Conservation (phyloP, 2,888 invertebrate species). For the Pardosa pseudoannulata region DNA sequence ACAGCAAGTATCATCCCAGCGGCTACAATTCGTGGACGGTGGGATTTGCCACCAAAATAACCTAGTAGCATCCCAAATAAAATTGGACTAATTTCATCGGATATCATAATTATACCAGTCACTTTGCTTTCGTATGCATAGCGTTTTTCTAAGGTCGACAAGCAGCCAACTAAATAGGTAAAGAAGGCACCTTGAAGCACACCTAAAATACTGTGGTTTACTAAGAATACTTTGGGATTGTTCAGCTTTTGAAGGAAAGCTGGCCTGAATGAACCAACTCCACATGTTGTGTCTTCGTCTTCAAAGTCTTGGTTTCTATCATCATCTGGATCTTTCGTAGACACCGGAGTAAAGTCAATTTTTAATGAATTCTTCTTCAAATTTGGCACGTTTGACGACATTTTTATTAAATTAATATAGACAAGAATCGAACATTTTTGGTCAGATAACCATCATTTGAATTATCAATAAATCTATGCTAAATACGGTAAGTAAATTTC, state of each 20-base stretch:
- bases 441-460: no score
- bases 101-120: slow-evolving; percentile 73
- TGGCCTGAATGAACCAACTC: slow-evolving; percentile 73
- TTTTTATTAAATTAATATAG: slow-evolving; percentile 5
- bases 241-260: slow-evolving; percentile 72
- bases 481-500: no score
- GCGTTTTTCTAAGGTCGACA: slow-evolving; percentile 73
- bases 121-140: slow-evolving; percentile 74
- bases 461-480: no score
- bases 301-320: background rate
- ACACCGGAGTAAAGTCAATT: slow-evolving; percentile 43
- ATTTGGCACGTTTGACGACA: slow-evolving; percentile 45
- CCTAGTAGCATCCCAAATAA: slow-evolving; percentile 70
- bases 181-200: slow-evolving; percentile 74
- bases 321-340: slow-evolving; percentile 26
- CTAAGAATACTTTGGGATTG: slow-evolving; percentile 72
- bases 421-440: no score
- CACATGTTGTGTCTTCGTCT: slow-evolving; percentile 65
- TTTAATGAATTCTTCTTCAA: slow-evolving; percentile 35
- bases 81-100: slow-evolving; percentile 72
- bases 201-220: slow-evolving; percentile 72
- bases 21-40: slow-evolving; percentile 71
- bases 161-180: slow-evolving; percentile 72
- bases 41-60: slow-evolving; percentile 72
- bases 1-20: slow-evolving; percentile 69